These are phyloP conservation scores for Gasterosteus aculeatus DNA, from an alignment of 2,113 vertebrate genomes.

Conservation along the genomic window DNA sequence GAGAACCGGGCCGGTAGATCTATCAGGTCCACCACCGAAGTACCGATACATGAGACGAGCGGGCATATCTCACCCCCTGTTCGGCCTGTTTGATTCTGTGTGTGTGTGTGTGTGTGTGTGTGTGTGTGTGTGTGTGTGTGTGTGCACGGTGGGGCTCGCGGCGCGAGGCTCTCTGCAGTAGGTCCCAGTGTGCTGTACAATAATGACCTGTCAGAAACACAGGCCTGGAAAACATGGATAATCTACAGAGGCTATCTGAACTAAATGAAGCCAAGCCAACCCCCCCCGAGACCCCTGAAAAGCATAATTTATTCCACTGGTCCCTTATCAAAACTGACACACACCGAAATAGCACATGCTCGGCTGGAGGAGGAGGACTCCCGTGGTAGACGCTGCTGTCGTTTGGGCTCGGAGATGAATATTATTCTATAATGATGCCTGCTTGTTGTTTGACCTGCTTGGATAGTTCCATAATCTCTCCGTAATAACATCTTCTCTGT, in stretches of 20 bases:
- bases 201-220: conserved; percentile 89
- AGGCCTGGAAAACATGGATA: conserved; percentile 81
- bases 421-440: conserved; percentile 12
- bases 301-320: conserved; percentile 77
- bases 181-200: conserved; percentile 81
- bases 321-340: conserved; percentile 63
- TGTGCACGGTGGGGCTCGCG: conserved; percentile 32
- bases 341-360: conserved; percentile 38
- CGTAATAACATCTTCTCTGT: neutral
- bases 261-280: conserved; percentile 78
- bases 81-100: conserved; percentile 32
- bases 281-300: conserved; percentile 72
- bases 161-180: conserved; percentile 54
- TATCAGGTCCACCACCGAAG: conserved; percentile 23
- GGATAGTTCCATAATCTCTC: neutral
- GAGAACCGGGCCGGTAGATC: conserved; percentile 42
- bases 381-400: neutral
- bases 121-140: no score
- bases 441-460: neutral
- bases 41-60: conserved; percentile 27
- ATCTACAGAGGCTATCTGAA: conserved; percentile 82
- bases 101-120: conserved; percentile 10
- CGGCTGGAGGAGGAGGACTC: conserved; percentile 17
- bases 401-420: conserved; percentile 4
- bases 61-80: conserved; percentile 34